Percentiles rank a stretch among this genome's conserved stretches.
Conservation (phyloP, 2,797 vertebrate species). For the Percopsis omiscomaycus region DNA sequence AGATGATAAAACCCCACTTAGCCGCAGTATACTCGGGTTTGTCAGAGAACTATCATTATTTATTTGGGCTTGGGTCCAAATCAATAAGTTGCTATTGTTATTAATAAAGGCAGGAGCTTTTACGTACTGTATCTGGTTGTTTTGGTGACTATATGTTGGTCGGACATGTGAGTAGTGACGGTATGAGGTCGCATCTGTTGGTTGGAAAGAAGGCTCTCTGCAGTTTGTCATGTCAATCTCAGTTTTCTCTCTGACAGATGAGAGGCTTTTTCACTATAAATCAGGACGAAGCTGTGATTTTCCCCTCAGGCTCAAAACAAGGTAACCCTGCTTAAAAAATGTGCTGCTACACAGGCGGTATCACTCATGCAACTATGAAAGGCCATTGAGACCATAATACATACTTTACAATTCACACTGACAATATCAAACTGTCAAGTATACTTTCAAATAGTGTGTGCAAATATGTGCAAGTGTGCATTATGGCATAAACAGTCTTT, state of each 20-base stretch:
- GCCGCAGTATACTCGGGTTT: slow-evolving; percentile 10
- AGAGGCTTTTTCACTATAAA: slow-evolving; percentile 33
- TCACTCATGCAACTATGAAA: background rate
- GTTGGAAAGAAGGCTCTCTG: background rate
- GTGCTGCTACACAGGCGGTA: background rate
- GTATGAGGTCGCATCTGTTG: slow-evolving; percentile 14
- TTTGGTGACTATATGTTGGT: slow-evolving; percentile 29
- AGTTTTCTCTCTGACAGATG: slow-evolving; percentile 35
- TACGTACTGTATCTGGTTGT: slow-evolving; percentile 52
- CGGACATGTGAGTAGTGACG: slow-evolving; percentile 16
- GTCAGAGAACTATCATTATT: slow-evolving; percentile 54
- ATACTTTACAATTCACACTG: too few relatives aligned
- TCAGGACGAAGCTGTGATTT: slow-evolving; percentile 23
- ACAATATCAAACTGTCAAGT: too few relatives aligned
- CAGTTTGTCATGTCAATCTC: slow-evolving; percentile 24
- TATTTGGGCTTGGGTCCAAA: slow-evolving; percentile 48
- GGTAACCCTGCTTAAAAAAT: slow-evolving; percentile 1
- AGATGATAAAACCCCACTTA: slow-evolving; percentile 15
- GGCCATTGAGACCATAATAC: too few relatives aligned
- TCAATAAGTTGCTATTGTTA: slow-evolving; percentile 62
- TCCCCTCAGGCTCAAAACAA: slow-evolving; percentile 12
- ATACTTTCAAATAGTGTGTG: too few relatives aligned
- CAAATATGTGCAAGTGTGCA: too few relatives aligned
- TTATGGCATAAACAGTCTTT: too few relatives aligned
- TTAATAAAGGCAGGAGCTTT: slow-evolving; percentile 36